Evolutionary conservation across 2,888 invertebrate species (phyloP).

Genomic region (Epinotia bilunana): DNA sequence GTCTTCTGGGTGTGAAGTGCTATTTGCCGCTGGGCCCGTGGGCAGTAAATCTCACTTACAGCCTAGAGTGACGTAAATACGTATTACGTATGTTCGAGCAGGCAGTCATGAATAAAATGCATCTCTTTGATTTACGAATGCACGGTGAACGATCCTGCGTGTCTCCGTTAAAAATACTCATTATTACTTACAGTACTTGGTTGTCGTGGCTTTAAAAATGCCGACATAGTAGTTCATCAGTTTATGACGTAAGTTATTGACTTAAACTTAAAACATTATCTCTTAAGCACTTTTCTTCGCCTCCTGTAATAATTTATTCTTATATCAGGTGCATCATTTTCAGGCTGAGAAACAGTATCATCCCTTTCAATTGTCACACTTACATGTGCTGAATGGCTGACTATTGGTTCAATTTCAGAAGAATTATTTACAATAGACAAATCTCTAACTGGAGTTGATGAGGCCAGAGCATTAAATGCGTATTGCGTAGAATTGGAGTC

Average conservation of each 20-base stretch:
- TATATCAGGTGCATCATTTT: conserved; percentile 69
- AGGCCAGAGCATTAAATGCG: conserved; percentile 65
- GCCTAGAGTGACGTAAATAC: not conserved
- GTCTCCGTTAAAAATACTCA: not conserved
- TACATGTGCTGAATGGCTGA: not conserved
- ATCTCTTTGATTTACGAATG: not conserved
- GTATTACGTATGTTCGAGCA: not conserved
- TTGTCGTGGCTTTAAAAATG: not conserved
- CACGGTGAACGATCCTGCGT: conserved; percentile 1
- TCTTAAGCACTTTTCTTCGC: conserved; percentile 63
- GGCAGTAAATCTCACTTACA: no score
- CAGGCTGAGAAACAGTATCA: conserved; percentile 50
- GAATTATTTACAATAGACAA: conserved; percentile 21
- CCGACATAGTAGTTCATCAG: not conserved
- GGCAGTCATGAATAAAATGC: not conserved
- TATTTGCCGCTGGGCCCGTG: no score
- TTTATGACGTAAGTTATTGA: not conserved
- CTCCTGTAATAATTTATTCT: conserved; percentile 70
- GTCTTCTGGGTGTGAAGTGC: no score
- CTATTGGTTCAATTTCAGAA: conserved; percentile 16
- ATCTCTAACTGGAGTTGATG: conserved; percentile 71
- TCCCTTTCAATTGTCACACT: conserved; percentile 49
- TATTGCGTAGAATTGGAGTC: conserved; percentile 1
- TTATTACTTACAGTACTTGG: not conserved
- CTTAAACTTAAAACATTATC: conserved; percentile 18